Evolutionary conservation across 2,888 invertebrate species (phyloP), one percentile per base, ranked within the genome.

Genomic region (Leucozona laternaria): DNA sequence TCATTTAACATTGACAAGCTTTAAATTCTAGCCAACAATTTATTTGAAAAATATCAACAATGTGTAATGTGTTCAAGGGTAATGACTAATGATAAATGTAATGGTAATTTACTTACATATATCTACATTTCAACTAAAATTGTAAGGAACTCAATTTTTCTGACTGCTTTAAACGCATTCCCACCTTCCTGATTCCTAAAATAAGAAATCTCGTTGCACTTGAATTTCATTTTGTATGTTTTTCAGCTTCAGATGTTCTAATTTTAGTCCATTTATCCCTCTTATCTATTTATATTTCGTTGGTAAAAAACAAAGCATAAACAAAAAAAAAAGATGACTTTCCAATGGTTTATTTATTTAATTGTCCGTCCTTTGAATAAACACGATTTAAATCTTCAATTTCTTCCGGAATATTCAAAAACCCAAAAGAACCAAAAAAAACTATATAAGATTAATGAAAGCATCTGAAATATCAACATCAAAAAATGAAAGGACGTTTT

Each of bases 371-470:
- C 60, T 60, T 60, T 22, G 22, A 4, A 4, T 2, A 22, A 60
- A 60, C 22, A 22, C 22, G 60, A 60, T 60, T 60, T 60, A 15
- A 37, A 60, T 60, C 60, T 37, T 60, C 37, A 58, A 20, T 34
- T 34, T 17, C 17, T 17, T 13, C 20, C 37, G 20, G 7, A 34
- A 58, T n/a, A n/a, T 6, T 20, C 34, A 34, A 58, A 17, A 13
- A 2, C 34, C 34, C 13, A 37, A 37, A 13, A 3, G 13, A 37
- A 31, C 17, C 28, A 17, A 55, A 55, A 57, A 17, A 55, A 55
- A 57, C 57, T 34, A 57, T 25, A n/a, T 11, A 28, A 34, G 57
- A 31, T 31, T 57, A 57, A 37, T 37, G 37, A 34, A 37, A 58
- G 11, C 58, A 34, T 58, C 34, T 37, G 5, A 17, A 34, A 20